These are phyloP conservation scores for Nymphalis io DNA, from an alignment of 1,140 invertebrate genomes.

Conservation along the genomic window DNA sequence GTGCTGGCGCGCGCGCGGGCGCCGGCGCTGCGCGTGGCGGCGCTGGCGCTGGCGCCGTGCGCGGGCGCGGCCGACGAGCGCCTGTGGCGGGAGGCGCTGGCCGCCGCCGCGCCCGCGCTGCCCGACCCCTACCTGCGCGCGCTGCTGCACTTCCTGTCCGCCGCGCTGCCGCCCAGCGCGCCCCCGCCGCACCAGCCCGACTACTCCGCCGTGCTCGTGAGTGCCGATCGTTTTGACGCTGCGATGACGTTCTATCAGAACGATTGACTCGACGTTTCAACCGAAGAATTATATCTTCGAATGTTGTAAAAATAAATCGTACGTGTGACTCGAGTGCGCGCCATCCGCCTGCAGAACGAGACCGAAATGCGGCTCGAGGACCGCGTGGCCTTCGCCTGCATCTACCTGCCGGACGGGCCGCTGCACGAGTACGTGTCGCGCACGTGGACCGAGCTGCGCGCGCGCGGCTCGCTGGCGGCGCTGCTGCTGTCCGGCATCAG, in stretches of 20 bases:
- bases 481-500: conserved; percentile 85
- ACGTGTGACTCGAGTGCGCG: no score
- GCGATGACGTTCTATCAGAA: no score
- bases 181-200: conserved; percentile 42
- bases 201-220: conserved; percentile 56
- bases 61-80: conserved; percentile 82
- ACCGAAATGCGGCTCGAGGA: conserved; percentile 91
- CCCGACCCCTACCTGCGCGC: conserved; percentile 94
- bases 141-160: conserved; percentile 95
- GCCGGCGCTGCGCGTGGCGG: conserved; percentile 84
- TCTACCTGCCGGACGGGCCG: conserved; percentile 91
- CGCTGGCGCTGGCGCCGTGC: conserved; percentile 94
- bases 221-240: no score
- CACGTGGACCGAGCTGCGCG: conserved; percentile 86
- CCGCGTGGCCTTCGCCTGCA: conserved; percentile 95
- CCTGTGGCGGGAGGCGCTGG: conserved; percentile 91
- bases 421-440: conserved; percentile 89
- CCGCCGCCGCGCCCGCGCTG: conserved; percentile 88
- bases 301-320: no score
- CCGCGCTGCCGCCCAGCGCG: conserved; percentile 55
- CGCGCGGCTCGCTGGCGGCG: conserved; percentile 91
- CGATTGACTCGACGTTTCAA: no score
- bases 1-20: conserved; percentile 85
- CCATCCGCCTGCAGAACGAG: conserved; percentile 86
- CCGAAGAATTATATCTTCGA: no score